Conservation (phyloP, 2,113 vertebrate genomes). For the Atlantisia rogersi region DNA sequence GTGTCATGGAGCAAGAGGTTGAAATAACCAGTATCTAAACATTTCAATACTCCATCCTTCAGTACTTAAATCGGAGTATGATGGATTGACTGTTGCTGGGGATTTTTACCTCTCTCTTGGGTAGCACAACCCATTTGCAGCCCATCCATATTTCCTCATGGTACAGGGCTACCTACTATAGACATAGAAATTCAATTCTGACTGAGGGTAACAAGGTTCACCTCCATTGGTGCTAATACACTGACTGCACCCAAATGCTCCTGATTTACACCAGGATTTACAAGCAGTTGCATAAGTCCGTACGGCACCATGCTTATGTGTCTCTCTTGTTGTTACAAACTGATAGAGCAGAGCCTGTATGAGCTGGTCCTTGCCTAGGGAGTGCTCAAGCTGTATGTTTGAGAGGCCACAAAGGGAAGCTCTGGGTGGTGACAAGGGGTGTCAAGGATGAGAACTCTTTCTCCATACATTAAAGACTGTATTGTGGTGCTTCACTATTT, state of each 20-base stretch:
- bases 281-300: accelerated
- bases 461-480: accelerated
- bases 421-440: not conserved
- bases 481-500: not conserved
- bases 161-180: not conserved
- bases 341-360: accelerated
- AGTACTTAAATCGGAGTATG: not conserved
- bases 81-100: not conserved
- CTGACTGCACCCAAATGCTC: not conserved
- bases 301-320: accelerated
- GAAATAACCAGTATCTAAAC: not conserved
- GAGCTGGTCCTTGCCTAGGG: not conserved
- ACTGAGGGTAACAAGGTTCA: not conserved
- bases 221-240: accelerated
- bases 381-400: not conserved
- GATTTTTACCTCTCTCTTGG: not conserved
- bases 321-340: not conserved
- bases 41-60: not conserved
- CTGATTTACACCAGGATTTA: not conserved
- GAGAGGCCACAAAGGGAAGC: not conserved
- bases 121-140: not conserved
- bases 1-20: not conserved
- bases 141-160: not conserved
- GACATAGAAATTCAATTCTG: not conserved
- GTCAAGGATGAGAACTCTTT: not conserved